Base-by-base conservation (phyloP, 2,113 vertebrate genomes). In the Sus scrofa region DNA sequence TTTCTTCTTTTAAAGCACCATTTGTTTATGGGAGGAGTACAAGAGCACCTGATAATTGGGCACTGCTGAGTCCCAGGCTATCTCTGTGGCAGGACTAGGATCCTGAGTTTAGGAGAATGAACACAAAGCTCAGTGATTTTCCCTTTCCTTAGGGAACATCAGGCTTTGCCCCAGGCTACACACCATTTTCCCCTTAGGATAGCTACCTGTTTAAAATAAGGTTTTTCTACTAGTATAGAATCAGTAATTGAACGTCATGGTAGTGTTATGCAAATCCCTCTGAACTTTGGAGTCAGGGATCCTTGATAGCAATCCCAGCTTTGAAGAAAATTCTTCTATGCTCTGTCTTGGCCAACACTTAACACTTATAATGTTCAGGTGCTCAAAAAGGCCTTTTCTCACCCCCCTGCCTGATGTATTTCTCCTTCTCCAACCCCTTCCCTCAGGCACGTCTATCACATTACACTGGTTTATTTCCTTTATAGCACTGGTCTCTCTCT, bases 1-100 rank as follows among this genome's bases (percentile, higher is more conserved):
- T 89, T 96, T 95, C 65, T 84, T 90, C 56, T 81, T 87, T 91
- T 65, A 68, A 90, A 96, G 2, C 26, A 50, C 16, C 27, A 6
- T 81, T 81, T 86, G 39, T 75, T 91, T 7, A 75, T 27, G 7
- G 16, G 75, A 58, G 1, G 1, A 78, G 27, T n/a, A 32, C 1
- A 39, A 88, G 50, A 65, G 1, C 78, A 60, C 32, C 32, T 82
- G 32, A 82, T 79, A 91, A 94, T 75, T 83, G 13, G 54, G 8
- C 15, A 44, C 6, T 91, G 60, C 5, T 39, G 27, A 84, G 19
- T 63, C 9, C 34, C 39, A 54, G 8, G 7, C 13, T 92, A 1
- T 39, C 16, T 63, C 54, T 67, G 15, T 3, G 1, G 19, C 20
- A 78, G 56, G 37, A 77, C 85, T 54, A 39, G 70, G 75, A 54